phyloP scores from a whole-genome alignment of 1,140 invertebrate species.

The Aleiodes sp. region DNA sequence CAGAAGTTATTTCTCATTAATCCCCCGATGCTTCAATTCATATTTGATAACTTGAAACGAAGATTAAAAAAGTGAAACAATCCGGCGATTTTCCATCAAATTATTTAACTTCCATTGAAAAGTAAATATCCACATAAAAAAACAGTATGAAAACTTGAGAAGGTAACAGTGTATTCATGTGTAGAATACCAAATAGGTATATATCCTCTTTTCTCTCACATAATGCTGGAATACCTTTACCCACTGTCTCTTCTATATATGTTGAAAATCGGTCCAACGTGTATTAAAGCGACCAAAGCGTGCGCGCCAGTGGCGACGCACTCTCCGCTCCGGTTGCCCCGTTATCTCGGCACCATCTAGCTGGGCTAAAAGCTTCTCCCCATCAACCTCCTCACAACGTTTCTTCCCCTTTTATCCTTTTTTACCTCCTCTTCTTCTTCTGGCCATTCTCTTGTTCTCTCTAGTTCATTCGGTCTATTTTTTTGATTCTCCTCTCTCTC shows the following conservation, averaged over 20 bases:
- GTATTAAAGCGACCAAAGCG: constrained; percentile 11
- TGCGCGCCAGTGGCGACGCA: constrained; percentile 39
- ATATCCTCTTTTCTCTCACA: no score
- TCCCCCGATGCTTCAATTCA: no score
- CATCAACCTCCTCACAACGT: constrained; percentile 58
- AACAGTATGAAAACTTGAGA: no score
- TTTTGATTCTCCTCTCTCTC: constrained; percentile 6
- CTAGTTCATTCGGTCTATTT: constrained; percentile 6
- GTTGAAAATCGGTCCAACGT: constrained; percentile 8
- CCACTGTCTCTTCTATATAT: not conserved
- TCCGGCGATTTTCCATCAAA: no score
- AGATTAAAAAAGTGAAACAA: no score
- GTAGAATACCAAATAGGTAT: not conserved
- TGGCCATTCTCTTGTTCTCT: constrained; percentile 13
- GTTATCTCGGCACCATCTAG: constrained; percentile 67
- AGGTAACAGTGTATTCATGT: not conserved
- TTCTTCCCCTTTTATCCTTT: constrained; percentile 32
- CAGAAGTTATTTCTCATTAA: no score
- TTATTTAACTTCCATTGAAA: no score
- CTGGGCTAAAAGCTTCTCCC: constrained; percentile 67
- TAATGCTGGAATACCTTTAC: not conserved
- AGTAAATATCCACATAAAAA: no score
- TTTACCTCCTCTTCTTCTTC: constrained; percentile 29
- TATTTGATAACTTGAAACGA: no score
- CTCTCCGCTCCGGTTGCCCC: constrained; percentile 59